phyloP scores from a whole-genome alignment of 2,888 invertebrate species.

The Dastarcus helophoroides region DNA sequence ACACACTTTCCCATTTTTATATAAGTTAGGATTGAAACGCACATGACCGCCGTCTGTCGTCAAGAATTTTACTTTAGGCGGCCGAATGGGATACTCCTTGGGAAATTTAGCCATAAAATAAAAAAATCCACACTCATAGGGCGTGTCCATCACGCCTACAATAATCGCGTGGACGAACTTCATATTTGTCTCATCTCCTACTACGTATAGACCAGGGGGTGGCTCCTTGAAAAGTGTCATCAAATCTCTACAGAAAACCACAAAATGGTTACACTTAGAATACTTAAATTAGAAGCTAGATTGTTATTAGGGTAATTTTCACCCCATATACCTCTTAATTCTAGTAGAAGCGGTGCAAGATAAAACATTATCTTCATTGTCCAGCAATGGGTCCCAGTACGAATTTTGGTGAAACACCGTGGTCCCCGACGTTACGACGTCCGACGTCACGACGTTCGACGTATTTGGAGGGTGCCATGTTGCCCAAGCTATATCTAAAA shows the following conservation, averaged over 20 bases:
- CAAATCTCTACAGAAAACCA: constrained; percentile 43
- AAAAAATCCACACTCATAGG: constrained; percentile 46
- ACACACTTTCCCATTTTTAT: constrained; percentile 48
- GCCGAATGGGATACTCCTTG: constrained; percentile 43
- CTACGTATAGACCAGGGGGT: constrained; percentile 44
- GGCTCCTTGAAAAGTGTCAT: constrained; percentile 45
- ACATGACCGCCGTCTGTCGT: constrained; percentile 48
- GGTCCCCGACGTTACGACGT: too few relatives aligned
- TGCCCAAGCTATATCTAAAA: constrained; percentile 4
- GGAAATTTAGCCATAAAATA: constrained; percentile 43
- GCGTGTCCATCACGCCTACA: constrained; percentile 48
- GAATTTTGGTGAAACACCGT: too few relatives aligned
- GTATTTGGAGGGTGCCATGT: too few relatives aligned
- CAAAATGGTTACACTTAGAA: too few relatives aligned
- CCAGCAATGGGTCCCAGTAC: constrained; percentile 18
- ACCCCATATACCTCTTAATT: constrained; percentile 15
- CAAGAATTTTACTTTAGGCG: constrained; percentile 46
- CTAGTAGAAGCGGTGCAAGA: constrained; percentile 15
- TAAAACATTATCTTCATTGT: constrained; percentile 11
- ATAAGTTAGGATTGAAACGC: constrained; percentile 52
- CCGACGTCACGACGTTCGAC: too few relatives aligned
- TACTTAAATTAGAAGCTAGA: too few relatives aligned
- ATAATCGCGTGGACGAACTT: constrained; percentile 45
- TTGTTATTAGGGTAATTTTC: too few relatives aligned
- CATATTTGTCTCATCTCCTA: constrained; percentile 42